phyloP scores from a whole-genome alignment of 2,888 invertebrate species.

The Alviniconcha strummeri region DNA sequence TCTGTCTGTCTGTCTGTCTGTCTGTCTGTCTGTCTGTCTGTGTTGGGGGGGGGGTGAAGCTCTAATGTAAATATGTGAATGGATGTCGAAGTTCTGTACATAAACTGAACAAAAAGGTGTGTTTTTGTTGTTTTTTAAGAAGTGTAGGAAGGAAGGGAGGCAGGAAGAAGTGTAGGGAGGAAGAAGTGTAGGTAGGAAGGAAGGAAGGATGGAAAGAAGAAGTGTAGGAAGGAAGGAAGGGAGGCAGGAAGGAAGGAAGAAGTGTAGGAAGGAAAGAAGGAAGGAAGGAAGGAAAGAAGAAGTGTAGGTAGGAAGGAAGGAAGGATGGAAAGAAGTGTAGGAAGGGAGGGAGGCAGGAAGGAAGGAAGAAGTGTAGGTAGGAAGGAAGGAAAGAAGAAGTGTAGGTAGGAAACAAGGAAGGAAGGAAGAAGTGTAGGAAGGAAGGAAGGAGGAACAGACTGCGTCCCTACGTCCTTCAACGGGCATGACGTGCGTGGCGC shows the following conservation, averaged over 20 bases:
- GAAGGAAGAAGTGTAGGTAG: neutral
- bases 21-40: too few relatives aligned
- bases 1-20: too few relatives aligned
- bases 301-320: neutral
- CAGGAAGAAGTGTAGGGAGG: neutral
- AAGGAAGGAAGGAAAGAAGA: neutral
- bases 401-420: neutral
- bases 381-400: neutral
- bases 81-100: neutral
- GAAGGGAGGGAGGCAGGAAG: neutral
- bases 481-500: conserved; percentile 22
- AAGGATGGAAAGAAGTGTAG: neutral
- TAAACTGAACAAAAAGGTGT: neutral
- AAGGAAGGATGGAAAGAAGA: neutral
- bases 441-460: too few relatives aligned
- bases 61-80: neutral
- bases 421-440: neutral
- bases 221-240: neutral
- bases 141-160: neutral
- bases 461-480: neutral
- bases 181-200: neutral
- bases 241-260: neutral
- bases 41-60: too few relatives aligned
- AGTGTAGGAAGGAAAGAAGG: neutral
- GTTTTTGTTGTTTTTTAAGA: too few relatives aligned